Base-by-base conservation (phyloP, 2,888 invertebrate genomes). In the Sipha maydis region DNA sequence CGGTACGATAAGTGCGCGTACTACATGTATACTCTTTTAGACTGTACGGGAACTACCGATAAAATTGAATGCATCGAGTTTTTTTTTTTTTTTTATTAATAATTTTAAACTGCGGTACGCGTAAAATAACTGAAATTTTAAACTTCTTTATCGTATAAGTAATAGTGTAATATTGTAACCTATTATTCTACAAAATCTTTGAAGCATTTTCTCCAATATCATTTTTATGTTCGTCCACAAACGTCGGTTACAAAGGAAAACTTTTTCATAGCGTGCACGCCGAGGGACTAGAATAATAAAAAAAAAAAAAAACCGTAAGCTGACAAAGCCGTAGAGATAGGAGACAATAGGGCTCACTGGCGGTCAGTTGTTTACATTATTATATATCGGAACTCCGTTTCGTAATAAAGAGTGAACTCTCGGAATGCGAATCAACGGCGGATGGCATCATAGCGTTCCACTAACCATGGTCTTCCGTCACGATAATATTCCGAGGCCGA, bases 341-440 rank as follows among this genome's bases (percentile, higher is more conserved):
- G 67, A 4, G 80, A 82, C 80, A 41, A 82, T 82, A 28, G 80
- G 61, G 38, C 7, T 56, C 21, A 14, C 56, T 38, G 61, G 34
- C 61, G 17, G 38, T 61, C 54, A 21, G 80, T 69, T 69, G 38
- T 9, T 28, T 9, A 69, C 11, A 11, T 5, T 61, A 25, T 61
- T 21, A 61, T 21, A n/a, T 80, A 80, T 80, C 79, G 79, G 61
- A 38, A 79, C 34, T 79, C 25, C 31, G 38, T 80, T n/a, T 28
- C 21, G 67, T 69, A 82, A 82, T 82, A 82, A 82, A 67, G 34
- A 34, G 28, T 28, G 9, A 11, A 67, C 41, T 28, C 28, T 41
- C 67, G 67, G 67, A 69, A 14, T 19, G 67, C 21, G 80, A 69
- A 69, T 41, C 41, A 3, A 28, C 67, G 80, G 79, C 25, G 5